Percentiles rank a stretch among this genome's conserved stretches.
phyloP scores from a whole-genome alignment of 2,113 vertebrate species.

The Bombycilla garrulus region DNA sequence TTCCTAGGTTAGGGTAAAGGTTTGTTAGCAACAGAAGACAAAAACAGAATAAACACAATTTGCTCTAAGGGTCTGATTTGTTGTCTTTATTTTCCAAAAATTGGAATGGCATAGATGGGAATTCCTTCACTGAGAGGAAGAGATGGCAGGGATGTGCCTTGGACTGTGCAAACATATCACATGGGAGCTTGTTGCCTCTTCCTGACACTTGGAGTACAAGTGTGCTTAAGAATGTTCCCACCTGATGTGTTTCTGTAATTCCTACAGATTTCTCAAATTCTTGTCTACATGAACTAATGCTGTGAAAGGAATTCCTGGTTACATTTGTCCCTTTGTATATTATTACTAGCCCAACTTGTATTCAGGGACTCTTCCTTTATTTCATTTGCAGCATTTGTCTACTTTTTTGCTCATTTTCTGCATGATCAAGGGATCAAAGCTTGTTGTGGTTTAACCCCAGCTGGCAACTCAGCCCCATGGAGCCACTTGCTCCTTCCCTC shows the following conservation, averaged over 20 bases:
- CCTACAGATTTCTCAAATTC: neutral
- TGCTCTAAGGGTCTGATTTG: constrained; percentile 20
- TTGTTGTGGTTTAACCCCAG: neutral
- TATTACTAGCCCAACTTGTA: neutral
- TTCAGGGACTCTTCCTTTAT: neutral
- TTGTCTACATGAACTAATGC: neutral
- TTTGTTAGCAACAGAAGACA: constrained; percentile 8
- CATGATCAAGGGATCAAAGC: neutral
- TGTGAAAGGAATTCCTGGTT: neutral
- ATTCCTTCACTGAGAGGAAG: neutral
- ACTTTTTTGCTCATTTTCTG: neutral
- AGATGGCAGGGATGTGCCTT: neutral
- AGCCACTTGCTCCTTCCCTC: neutral
- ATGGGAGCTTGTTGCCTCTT: neutral
- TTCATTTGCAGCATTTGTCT: neutral
- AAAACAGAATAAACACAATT: constrained; percentile 52
- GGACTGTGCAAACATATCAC: neutral
- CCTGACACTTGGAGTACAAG: neutral
- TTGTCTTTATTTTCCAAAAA: neutral
- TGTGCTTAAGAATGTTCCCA: neutral
- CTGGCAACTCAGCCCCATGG: neutral
- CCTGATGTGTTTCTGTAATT: neutral
- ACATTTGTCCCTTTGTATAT: neutral
- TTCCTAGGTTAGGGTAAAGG: constrained; percentile 5
- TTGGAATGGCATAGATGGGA: neutral